These are phyloP conservation scores for Furnarius figulus DNA, from an alignment of 2,113 vertebrate species.

Conservation along the genomic window DNA sequence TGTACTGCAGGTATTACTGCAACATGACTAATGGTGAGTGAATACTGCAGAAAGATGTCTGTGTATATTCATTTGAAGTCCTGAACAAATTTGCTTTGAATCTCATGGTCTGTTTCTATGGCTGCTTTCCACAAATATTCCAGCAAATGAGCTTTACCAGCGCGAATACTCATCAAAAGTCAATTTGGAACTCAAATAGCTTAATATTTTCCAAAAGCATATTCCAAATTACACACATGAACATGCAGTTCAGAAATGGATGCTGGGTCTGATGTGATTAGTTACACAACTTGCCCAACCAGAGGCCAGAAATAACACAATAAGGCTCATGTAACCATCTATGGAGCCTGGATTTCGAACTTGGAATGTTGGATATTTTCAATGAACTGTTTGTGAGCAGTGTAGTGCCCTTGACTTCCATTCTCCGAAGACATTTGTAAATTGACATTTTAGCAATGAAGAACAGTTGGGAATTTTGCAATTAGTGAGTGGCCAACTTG, in stretches of 20 bases:
- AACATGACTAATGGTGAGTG: slow-evolving; percentile 53
- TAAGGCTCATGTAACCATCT: neutral
- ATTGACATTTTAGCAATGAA: neutral
- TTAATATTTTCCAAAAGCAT: slow-evolving; percentile 60
- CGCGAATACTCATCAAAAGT: slow-evolving; percentile 62
- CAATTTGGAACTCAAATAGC: slow-evolving; percentile 62
- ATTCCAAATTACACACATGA: slow-evolving; percentile 62
- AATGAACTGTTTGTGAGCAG: neutral
- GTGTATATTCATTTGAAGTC: slow-evolving; percentile 61
- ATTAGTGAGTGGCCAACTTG: neutral
- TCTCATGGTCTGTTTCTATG: slow-evolving; percentile 53
- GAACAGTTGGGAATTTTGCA: neutral
- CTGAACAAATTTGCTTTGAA: slow-evolving; percentile 68
- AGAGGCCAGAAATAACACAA: neutral
- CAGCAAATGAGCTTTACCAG: slow-evolving; percentile 59
- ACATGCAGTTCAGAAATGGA: slow-evolving; percentile 41
- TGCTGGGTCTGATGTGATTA: slow-evolving; percentile 46
- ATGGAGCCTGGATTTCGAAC: neutral
- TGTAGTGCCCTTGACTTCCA: neutral
- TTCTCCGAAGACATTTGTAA: neutral
- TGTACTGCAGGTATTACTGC: slow-evolving; percentile 55
- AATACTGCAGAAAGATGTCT: slow-evolving; percentile 44
- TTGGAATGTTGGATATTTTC: neutral
- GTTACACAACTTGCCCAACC: slow-evolving; percentile 13
- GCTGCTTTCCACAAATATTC: slow-evolving; percentile 62